Base-by-base conservation (phyloP, 2,888 invertebrate genomes). In the Hololepta plana region DNA sequence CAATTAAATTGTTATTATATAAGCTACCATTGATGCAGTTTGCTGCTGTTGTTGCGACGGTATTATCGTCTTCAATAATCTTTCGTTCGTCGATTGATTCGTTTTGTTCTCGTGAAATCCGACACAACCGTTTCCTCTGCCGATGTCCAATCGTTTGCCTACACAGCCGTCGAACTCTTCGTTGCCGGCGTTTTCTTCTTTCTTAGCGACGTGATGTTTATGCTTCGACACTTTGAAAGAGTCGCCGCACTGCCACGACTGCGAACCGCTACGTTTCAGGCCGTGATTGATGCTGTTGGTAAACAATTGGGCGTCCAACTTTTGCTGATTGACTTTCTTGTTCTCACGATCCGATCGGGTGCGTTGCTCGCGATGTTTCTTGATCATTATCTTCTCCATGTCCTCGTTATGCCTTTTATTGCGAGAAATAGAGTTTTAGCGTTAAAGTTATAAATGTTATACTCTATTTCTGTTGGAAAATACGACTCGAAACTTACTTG, bases 381-480 rank as follows among this genome's bases (percentile, higher is more conserved):
- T 75, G 2, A 74, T 55, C 60, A 85, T 64, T 24, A 68, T 61
- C 40, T 75, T 79, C 45, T 82, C 81, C 84, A 85, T 85, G 31
- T 76, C 72, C 34, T 68, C 63, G 39, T 82, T 84, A 47, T 85
- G 85, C 42, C 77, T 77, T 9, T 8, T n/a, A n/a, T n/a, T n/a
- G n/a, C n/a, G n/a, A n/a, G n/a, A n/a, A n/a, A n/a, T n/a, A n/a
- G n/a, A n/a, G n/a, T n/a, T n/a, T n/a, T n/a, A n/a, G n/a, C n/a
- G n/a, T n/a, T n/a, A n/a, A n/a, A n/a, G n/a, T n/a, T n/a, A n/a
- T n/a, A n/a, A n/a, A n/a, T 20, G 20, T 20, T 20, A 20, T 9
- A 20, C 10, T 9, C 20, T 20, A 10, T 20, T 20, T 9, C 9
- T 20, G 9, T 8, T 4, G 10, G 11, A 3, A 24, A 2, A 11